Evolutionary conservation across 2,888 invertebrate genomes (phyloP), one percentile per base, ranked within the genome.

Genomic region (Nesidiocoris tenuis): DNA sequence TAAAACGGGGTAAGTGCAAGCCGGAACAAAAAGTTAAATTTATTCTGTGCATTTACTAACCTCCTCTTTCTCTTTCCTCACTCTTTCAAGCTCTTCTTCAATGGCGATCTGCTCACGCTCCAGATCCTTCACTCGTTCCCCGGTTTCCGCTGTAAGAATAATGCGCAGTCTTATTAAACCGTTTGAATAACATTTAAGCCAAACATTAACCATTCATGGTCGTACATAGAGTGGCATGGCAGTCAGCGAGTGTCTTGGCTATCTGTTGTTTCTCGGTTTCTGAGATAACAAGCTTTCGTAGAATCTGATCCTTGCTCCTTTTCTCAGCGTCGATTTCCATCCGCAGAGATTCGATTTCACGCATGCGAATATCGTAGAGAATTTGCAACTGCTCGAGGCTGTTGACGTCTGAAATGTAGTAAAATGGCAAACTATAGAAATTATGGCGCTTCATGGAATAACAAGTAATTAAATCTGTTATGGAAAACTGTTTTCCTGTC

Each of bases 181-280:
- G 39, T 39, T 7, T 39, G 5, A 7, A 3, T 12, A 39, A 39
- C 5, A 39, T 39, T 39, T 7, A 39, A 39, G 39, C 39, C 17
- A 70, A 59, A 7, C 9, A 70, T 65, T 7, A 25, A 19, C 7
- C 23, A 59, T 7, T 63, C 54, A 74, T n/a, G 2, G 22, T 22
- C 39, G 76, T 61, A 77, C 76, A 17, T 18, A 75, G 39, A 19
- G 71, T 23, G 17, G 57, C n/a, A 54, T 76, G 66, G 23, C 18
- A 64, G 12, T 59, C 54, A 19, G 16, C 68, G 17, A 77, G 64
- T 25, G 61, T 18, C 19, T 39, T 55, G 5, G 23, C 24, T 9
- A 75, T 66, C 57, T 59, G 61, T n/a, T 79, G 75, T 64, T 79
- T 80, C 57, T 80, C 80, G 18, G 76, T 74, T 70, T 80, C 78